Conservation (phyloP, 2,888 invertebrate species). For the Molanna angustata region DNA sequence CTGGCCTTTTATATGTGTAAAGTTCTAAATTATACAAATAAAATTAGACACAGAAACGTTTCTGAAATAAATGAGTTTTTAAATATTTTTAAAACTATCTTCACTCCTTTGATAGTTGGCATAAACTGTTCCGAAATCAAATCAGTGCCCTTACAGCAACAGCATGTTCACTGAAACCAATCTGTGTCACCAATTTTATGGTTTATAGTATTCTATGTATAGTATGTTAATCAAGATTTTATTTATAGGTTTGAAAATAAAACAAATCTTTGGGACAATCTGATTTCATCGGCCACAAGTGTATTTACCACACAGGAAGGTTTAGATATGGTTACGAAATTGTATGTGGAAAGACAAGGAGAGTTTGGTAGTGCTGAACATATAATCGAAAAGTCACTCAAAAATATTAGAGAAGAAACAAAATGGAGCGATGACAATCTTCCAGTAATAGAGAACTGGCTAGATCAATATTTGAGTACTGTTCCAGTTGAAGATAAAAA, state of each 20-base stretch:
- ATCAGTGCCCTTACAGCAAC: too few species aligned
- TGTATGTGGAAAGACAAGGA: slow-evolving; percentile 61
- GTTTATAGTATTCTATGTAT: too few species aligned
- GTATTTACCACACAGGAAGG: slow-evolving; percentile 74
- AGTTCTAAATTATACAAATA: too few species aligned
- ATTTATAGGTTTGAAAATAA: slow-evolving; percentile 61
- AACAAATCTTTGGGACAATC: slow-evolving; percentile 72
- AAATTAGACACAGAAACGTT: too few species aligned
- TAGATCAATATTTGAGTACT: slow-evolving; percentile 55
- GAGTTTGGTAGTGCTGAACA: slow-evolving; percentile 73
- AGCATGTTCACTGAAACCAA: too few species aligned
- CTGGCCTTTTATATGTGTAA: too few species aligned
- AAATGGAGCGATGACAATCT: slow-evolving; percentile 75
- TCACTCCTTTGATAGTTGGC: too few species aligned
- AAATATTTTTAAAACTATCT: too few species aligned
- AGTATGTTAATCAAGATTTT: too few species aligned
- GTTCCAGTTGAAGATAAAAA: slow-evolving; percentile 37
- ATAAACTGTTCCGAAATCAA: too few species aligned
- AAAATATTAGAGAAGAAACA: slow-evolving; percentile 70
- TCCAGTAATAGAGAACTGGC: slow-evolving; percentile 71
- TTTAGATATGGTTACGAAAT: slow-evolving; percentile 63
- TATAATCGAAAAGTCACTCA: slow-evolving; percentile 69
- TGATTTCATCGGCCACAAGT: slow-evolving; percentile 71
- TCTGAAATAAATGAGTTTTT: too few species aligned
- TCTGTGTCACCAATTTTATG: too few species aligned